Conservation (phyloP, 1,140 invertebrate genomes). For the Anoplophora glabripennis region DNA sequence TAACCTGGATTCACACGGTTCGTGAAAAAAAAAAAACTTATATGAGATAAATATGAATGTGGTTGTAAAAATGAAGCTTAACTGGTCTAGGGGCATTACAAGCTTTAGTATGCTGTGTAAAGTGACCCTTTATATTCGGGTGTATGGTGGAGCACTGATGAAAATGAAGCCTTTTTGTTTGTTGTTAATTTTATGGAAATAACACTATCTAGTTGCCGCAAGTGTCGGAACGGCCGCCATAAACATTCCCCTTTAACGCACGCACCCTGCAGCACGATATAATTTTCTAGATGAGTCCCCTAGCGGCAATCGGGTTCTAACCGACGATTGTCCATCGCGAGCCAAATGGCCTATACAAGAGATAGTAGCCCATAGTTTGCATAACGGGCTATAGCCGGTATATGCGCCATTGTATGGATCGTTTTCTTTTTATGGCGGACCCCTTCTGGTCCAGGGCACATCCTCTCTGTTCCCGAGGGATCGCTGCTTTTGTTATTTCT, state of each 20-base stretch:
- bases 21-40: too few relatives aligned
- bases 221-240: constrained; percentile 31
- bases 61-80: too few relatives aligned
- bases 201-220: constrained; percentile 35
- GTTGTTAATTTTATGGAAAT: constrained; percentile 39
- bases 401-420: constrained; percentile 30
- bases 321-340: constrained; percentile 41
- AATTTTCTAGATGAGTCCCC: constrained; percentile 40
- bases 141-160: background rate
- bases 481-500: constrained; percentile 23
- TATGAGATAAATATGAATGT: too few relatives aligned
- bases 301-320: constrained; percentile 34
- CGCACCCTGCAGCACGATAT: constrained; percentile 34
- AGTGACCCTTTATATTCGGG: too few relatives aligned
- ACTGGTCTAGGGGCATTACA: too few relatives aligned
- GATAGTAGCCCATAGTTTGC: constrained; percentile 42
- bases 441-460: constrained; percentile 28
- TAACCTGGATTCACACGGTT: too few relatives aligned
- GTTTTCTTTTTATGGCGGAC: constrained; percentile 38
- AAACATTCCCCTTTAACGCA: constrained; percentile 29
- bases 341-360: constrained; percentile 38
- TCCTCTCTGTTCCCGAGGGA: constrained; percentile 15
- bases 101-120: too few relatives aligned
- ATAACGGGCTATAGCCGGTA: constrained; percentile 35
- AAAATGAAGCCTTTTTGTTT: constrained; percentile 30